A percentile compares a stretch with the other conserved stretches of the same genome.
phyloP scores from a whole-genome alignment of 2,888 invertebrate species.

The Oligia latruncula region DNA sequence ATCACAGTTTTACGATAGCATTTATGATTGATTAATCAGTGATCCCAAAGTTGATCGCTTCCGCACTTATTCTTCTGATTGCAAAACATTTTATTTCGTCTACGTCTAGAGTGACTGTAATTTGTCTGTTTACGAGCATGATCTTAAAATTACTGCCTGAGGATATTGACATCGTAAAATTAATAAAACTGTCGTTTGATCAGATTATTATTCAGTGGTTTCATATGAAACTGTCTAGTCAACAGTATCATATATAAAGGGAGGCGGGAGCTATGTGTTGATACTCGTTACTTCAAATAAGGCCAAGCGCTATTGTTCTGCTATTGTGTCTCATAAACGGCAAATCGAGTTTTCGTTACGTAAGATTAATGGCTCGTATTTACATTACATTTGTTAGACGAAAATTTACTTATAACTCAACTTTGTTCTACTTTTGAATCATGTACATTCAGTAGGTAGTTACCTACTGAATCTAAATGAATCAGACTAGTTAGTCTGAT shows the following conservation, averaged over 20 bases:
- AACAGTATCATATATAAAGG: slow-evolving; percentile 44
- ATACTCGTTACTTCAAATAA: slow-evolving; percentile 65
- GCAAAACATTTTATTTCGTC: slow-evolving; percentile 75
- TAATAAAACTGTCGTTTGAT: slow-evolving; percentile 53
- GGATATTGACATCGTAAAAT: slow-evolving; percentile 61
- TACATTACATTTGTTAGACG: slow-evolving; percentile 61
- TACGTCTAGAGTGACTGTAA: slow-evolving; percentile 63
- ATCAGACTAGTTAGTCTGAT: slow-evolving; percentile 54
- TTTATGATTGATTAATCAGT: slow-evolving; percentile 86
- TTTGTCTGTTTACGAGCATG: slow-evolving; percentile 64
- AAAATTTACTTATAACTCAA: slow-evolving; percentile 62
- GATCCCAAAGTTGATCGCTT: slow-evolving; percentile 82
- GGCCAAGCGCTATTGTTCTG: slow-evolving; percentile 67
- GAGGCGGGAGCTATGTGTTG: slow-evolving; percentile 61
- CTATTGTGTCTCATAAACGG: slow-evolving; percentile 68
- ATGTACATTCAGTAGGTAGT: slow-evolving; percentile 57
- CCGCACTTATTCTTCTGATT: slow-evolving; percentile 82
- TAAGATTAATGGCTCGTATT: slow-evolving; percentile 67
- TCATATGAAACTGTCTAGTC: slow-evolving; percentile 41
- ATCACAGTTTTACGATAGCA: slow-evolving; percentile 80
- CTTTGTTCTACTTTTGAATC: slow-evolving; percentile 56
- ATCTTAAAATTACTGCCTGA: slow-evolving; percentile 59
- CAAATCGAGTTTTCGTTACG: slow-evolving; percentile 65
- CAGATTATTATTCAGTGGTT: slow-evolving; percentile 56
- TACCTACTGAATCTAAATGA: too few species aligned